A percentile compares a stretch with the other conserved stretches of the same genome.
Evolutionary conservation across 2,797 vertebrate species (phyloP).

Genomic region (Cirrhinus molitorella): DNA sequence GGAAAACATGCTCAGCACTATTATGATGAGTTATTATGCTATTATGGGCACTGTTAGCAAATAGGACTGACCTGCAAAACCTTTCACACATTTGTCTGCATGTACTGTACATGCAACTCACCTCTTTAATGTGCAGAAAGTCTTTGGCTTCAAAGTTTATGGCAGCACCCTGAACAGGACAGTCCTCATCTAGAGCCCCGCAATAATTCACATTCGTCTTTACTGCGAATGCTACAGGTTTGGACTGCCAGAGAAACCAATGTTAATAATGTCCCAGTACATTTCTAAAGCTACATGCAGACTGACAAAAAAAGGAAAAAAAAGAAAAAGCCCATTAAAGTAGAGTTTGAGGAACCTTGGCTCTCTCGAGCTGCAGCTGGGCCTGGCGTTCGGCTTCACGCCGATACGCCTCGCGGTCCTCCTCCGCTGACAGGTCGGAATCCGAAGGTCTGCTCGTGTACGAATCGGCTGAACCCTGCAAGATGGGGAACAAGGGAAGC

Average conservation of each 20-base stretch:
- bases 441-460: slow-evolving; percentile 98
- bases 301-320: background rate
- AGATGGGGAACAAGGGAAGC: background rate
- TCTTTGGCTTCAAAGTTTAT: slow-evolving; percentile 99
- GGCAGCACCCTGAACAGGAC: slow-evolving; percentile 94
- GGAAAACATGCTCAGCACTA: background rate
- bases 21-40: background rate
- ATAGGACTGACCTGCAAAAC: slow-evolving; percentile 1
- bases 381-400: slow-evolving; percentile 96
- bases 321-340: background rate
- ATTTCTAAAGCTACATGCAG: slow-evolving; percentile 12
- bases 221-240: slow-evolving; percentile 95
- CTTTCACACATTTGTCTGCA: background rate
- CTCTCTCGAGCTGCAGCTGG: slow-evolving; percentile 95
- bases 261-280: background rate
- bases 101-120: slow-evolving; percentile 67
- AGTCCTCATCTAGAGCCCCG: slow-evolving; percentile 94
- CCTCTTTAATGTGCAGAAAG: slow-evolving; percentile 99
- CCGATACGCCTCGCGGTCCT: slow-evolving; percentile 95
- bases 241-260: slow-evolving; percentile 79
- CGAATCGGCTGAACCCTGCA: slow-evolving; percentile 94
- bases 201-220: slow-evolving; percentile 98
- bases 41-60: slow-evolving; percentile 1
- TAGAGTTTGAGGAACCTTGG: slow-evolving; percentile 89
- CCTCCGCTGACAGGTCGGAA: slow-evolving; percentile 98